These are phyloP conservation scores for Neoitamus cyanurus DNA, from an alignment of 2,888 invertebrate species.

Conservation along the genomic window DNA sequence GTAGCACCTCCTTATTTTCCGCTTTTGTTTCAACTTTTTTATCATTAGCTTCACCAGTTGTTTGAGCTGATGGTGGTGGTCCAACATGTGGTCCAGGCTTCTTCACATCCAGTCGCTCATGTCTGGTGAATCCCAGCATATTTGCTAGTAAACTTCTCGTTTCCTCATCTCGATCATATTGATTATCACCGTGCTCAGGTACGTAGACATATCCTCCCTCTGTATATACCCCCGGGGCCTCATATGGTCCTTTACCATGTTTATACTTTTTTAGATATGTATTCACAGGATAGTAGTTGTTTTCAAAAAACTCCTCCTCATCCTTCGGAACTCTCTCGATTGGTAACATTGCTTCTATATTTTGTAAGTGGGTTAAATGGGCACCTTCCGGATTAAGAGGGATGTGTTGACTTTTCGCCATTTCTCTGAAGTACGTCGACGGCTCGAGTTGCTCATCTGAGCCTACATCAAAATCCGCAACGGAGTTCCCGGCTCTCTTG, in stretches of 20 bases:
- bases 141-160: slow-evolving; percentile 72
- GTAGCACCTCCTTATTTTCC: slow-evolving; percentile 63
- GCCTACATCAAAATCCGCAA: slow-evolving; percentile 55
- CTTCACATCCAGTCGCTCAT: slow-evolving; percentile 91
- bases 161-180: slow-evolving; percentile 64
- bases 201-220: slow-evolving; percentile 73
- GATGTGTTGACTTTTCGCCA: slow-evolving; percentile 65
- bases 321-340: slow-evolving; percentile 46
- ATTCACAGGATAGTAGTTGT: slow-evolving; percentile 43
- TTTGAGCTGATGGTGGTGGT: slow-evolving; percentile 59
- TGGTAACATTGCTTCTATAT: slow-evolving; percentile 50
- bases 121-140: slow-evolving; percentile 84
- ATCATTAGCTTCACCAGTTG: slow-evolving; percentile 51
- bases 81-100: slow-evolving; percentile 87
- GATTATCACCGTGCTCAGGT: slow-evolving; percentile 59
- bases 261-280: slow-evolving; percentile 45
- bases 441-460: slow-evolving; percentile 62
- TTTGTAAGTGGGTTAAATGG: slow-evolving; percentile 12
- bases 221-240: slow-evolving; percentile 68
- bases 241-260: slow-evolving; percentile 16
- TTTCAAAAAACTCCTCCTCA: slow-evolving; percentile 39
- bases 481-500: slow-evolving; percentile 55
- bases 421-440: slow-evolving; percentile 65
- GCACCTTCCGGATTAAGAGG: slow-evolving; percentile 14
- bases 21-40: slow-evolving; percentile 51